phyloP scores from a whole-genome alignment of 2,113 vertebrate species.

The Bettongia penicillata region DNA sequence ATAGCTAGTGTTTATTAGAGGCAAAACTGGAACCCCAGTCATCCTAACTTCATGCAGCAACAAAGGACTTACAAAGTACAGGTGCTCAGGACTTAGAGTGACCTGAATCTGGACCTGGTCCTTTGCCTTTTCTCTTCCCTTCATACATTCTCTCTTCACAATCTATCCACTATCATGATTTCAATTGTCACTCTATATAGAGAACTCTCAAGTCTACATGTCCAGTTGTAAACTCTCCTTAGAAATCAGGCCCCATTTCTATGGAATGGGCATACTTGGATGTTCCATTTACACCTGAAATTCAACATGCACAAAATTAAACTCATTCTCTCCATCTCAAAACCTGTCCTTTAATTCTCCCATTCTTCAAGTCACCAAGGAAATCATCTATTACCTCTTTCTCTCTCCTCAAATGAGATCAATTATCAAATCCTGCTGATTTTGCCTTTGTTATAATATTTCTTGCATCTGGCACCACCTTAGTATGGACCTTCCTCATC shows the following conservation, averaged over 20 bases:
- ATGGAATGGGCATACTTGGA: background rate
- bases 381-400: background rate
- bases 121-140: background rate
- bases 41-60: background rate
- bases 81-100: background rate
- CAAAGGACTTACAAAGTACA: background rate
- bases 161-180: background rate
- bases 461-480: background rate
- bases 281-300: background rate
- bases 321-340: background rate
- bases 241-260: background rate
- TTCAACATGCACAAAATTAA: background rate
- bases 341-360: background rate
- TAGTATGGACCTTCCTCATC: background rate
- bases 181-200: background rate
- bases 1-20: background rate
- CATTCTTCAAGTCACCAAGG: background rate
- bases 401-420: background rate
- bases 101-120: background rate
- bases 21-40: background rate
- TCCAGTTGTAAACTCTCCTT: background rate
- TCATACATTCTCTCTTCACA: background rate
- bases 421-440: background rate
- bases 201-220: background rate
- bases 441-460: background rate